Percentiles rank a stretch among this genome's conserved stretches.
phyloP scores from a whole-genome alignment of 1,140 invertebrate genomes.

The Caenorhabditis tropicalis region DNA sequence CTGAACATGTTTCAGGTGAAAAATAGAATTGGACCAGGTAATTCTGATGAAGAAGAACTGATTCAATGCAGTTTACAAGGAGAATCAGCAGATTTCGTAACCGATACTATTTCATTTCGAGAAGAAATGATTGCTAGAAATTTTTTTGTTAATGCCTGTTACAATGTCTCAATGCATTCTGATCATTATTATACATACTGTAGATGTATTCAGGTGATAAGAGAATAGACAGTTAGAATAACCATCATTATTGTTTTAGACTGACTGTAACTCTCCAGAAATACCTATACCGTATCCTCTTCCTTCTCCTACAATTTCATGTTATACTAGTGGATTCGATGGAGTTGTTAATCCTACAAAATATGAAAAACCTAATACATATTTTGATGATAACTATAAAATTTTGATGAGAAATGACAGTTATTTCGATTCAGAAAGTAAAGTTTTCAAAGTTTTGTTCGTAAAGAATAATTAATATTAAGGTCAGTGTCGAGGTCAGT shows the following conservation, averaged over 20 bases:
- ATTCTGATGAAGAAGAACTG: neutral
- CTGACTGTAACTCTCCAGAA: neutral
- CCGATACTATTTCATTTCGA: neutral
- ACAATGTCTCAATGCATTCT: neutral
- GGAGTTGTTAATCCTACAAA: neutral
- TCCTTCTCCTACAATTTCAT: neutral
- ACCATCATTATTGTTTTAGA: neutral
- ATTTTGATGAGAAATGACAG: neutral
- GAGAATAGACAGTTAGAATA: too few relatives aligned
- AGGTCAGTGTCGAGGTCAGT: neutral
- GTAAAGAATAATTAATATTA: neutral
- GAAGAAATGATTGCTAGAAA: neutral
- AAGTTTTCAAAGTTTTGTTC: neutral
- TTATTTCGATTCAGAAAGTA: neutral
- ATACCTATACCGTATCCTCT: neutral
- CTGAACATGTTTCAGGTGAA: neutral
- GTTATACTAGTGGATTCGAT: neutral
- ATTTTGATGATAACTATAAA: neutral
- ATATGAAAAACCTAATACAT: neutral
- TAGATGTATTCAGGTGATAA: neutral
- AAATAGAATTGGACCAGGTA: neutral
- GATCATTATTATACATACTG: neutral
- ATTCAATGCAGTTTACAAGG: neutral
- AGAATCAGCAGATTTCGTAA: neutral
- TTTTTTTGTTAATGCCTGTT: neutral